Evolutionary conservation across 53 echinoderm and acorn worm genomes (phyloP).

Genomic region (Zoroaster sp.): DNA sequence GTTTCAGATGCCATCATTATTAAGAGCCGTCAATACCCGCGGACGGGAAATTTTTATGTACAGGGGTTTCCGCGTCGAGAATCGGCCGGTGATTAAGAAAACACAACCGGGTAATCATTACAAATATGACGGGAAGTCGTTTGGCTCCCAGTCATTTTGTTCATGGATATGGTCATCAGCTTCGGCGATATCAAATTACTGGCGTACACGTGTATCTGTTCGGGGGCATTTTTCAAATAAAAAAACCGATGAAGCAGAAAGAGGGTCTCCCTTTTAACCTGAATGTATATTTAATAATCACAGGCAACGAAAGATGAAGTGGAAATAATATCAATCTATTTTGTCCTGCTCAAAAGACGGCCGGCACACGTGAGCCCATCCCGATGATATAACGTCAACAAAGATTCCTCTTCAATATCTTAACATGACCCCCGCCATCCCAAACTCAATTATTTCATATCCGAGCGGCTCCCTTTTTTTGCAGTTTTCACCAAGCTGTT

Average conservation of each 20-base stretch:
- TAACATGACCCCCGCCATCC: neutral
- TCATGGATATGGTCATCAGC: constrained; percentile 47
- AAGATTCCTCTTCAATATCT: neutral
- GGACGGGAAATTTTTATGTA: neutral
- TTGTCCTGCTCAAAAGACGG: neutral
- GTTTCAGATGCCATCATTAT: constrained; percentile 54
- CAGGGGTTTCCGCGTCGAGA: neutral
- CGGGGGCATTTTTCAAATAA: constrained; percentile 21
- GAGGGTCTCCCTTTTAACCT: neutral
- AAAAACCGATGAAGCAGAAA: neutral
- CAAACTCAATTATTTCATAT: neutral
- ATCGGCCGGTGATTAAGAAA: constrained; percentile 3
- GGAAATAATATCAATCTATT: constrained; percentile 18
- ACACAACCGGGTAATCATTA: constrained; percentile 53
- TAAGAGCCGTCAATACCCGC: constrained; percentile 1
- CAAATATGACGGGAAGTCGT: constrained; percentile 34
- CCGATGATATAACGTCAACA: no score
- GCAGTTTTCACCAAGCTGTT: no score
- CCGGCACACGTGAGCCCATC: neutral
- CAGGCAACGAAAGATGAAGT: neutral
- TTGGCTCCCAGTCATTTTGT: constrained; percentile 49
- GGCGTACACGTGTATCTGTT: constrained; percentile 51
- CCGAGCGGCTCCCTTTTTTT: no score
- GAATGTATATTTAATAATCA: neutral
- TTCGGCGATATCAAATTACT: constrained; percentile 28